These are phyloP conservation scores for Leucopsar rothschildi DNA, from an alignment of 2,113 vertebrate genomes.

Conservation along the genomic window DNA sequence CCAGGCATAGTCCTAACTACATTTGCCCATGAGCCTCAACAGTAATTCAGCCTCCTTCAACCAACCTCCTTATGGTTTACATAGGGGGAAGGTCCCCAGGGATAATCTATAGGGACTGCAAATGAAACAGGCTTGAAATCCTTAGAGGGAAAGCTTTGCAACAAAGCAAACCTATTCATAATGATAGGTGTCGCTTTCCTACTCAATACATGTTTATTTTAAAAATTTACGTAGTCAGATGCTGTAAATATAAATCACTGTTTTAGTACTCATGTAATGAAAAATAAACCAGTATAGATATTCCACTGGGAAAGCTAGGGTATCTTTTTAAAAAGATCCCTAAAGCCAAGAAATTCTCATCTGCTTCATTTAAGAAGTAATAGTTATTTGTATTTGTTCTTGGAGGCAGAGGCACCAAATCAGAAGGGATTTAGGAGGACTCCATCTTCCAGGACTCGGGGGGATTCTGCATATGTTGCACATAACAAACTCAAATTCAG, in stretches of 20 bases:
- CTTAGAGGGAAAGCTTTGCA: background rate
- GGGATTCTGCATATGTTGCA: background rate
- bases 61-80: background rate
- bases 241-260: slow-evolving; percentile 23
- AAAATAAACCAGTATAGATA: background rate
- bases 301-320: background rate
- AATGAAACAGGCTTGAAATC: background rate
- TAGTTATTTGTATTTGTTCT: slow-evolving; percentile 11
- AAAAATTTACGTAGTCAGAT: background rate
- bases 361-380: slow-evolving; percentile 43
- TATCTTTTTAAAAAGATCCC: slow-evolving; percentile 18
- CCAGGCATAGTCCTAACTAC: background rate
- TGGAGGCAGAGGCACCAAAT: background rate
- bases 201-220: background rate
- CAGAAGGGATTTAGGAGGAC: slow-evolving; percentile 16
- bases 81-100: background rate
- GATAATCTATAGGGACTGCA: background rate
- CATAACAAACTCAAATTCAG: background rate
- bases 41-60: background rate
- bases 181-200: background rate
- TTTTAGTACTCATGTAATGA: background rate
- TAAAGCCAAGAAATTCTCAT: slow-evolving; percentile 14
- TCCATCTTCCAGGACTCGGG: background rate
- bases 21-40: background rate
- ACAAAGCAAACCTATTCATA: background rate